These are phyloP conservation scores for Diprion similis DNA, from an alignment of 1,140 invertebrate species.

Conservation along the genomic window DNA sequence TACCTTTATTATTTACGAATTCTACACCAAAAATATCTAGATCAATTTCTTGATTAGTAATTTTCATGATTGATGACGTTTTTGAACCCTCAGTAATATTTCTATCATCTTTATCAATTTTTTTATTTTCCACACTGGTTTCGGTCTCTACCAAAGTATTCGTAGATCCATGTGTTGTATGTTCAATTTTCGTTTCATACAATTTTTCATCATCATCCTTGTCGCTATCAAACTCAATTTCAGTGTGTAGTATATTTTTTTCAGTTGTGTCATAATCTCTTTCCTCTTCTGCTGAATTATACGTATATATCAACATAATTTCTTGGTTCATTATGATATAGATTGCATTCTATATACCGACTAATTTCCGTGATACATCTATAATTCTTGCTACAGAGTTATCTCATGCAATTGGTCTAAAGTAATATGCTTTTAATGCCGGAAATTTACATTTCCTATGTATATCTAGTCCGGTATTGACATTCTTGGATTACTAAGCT, in stretches of 20 bases:
- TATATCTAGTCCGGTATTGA: not conserved
- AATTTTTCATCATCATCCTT: slow-evolving; percentile 18
- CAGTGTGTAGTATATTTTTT: slow-evolving; percentile 33
- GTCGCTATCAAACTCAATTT: slow-evolving; percentile 35
- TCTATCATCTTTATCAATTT: slow-evolving; percentile 39
- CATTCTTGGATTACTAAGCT: not conserved
- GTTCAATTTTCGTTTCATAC: slow-evolving; percentile 21
- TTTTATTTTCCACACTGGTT: not conserved
- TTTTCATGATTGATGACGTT: slow-evolving; percentile 50
- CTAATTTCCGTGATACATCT: no score
- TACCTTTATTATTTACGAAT: not conserved
- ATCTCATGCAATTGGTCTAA: not conserved
- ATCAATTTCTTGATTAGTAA: slow-evolving; percentile 27
- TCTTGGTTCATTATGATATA: no score
- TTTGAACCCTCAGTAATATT: slow-evolving; percentile 34
- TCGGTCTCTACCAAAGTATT: not conserved
- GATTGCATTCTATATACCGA: no score
- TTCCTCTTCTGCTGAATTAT: no score
- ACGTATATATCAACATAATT: no score
- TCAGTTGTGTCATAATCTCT: slow-evolving; percentile 4
- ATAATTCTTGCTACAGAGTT: no score
- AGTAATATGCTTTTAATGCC: not conserved
- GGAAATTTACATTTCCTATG: not conserved
- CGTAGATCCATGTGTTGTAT: not conserved
- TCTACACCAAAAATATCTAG: not conserved